phyloP scores from a whole-genome alignment of 37 sponge, comb jelly and placozoan species.

The Ianthella basta region DNA sequence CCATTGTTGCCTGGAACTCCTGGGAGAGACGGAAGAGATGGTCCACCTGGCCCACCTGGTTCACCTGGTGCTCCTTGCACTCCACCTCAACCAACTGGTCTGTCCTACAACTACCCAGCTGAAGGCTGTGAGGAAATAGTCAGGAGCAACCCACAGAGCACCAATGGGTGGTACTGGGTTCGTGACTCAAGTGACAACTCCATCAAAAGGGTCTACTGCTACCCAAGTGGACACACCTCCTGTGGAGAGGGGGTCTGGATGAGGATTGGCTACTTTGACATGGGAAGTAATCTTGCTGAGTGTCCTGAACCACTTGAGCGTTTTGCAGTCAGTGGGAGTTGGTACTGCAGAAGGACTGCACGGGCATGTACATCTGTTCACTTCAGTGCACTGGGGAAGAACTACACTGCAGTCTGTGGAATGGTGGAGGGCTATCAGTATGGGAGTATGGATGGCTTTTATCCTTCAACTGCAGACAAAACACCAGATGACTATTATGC shows the following conservation, averaged over 20 bases:
- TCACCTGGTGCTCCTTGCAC: too few species aligned
- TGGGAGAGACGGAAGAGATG: too few species aligned
- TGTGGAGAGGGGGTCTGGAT: conserved; percentile 39
- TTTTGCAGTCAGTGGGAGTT: not conserved
- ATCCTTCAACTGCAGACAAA: not conserved
- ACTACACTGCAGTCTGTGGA: conserved; percentile 30
- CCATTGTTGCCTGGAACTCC: too few species aligned
- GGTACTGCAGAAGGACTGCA: conserved; percentile 9
- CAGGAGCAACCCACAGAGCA: not conserved
- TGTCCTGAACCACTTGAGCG: conserved; percentile 22
- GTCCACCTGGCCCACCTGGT: too few species aligned
- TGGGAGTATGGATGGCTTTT: not conserved
- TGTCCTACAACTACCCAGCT: conserved; percentile 1
- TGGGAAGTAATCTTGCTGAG: not conserved
- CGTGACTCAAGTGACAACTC: not conserved
- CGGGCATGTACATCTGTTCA: conserved; percentile 21
- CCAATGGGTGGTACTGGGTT: conserved; percentile 21
- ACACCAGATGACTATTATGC: not conserved
- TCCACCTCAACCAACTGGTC: too few species aligned
- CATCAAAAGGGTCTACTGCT: conserved; percentile 4
- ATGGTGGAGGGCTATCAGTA: conserved; percentile 28
- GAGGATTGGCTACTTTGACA: conserved; percentile 20
- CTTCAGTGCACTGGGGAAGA: conserved; percentile 5
- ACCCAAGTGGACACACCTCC: conserved; percentile 1
- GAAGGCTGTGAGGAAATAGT: not conserved